Evolutionary conservation across 2,888 invertebrate genomes (phyloP).

Genomic region (Chymomyza caudatula): DNA sequence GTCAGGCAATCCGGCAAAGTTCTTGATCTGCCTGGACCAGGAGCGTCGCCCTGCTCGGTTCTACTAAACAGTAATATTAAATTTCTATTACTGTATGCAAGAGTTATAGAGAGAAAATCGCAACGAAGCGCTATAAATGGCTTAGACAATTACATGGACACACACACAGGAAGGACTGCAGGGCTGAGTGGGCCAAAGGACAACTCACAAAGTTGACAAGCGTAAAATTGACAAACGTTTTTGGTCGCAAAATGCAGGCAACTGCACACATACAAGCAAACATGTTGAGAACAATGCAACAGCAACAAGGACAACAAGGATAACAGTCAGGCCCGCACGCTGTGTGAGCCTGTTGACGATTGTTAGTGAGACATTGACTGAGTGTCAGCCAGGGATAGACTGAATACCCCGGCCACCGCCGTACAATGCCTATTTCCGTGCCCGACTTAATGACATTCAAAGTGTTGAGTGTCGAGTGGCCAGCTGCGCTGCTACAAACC

Average conservation of each 20-base stretch:
- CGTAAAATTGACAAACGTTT: conserved; percentile 71
- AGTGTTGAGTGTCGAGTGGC: conserved; percentile 60
- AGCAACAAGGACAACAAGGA: conserved; percentile 29
- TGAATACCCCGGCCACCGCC: not conserved
- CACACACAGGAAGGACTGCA: conserved; percentile 26
- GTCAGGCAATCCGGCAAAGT: conserved; percentile 31
- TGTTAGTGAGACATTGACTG: conserved; percentile 73
- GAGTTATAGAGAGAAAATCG: not conserved
- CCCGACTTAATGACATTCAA: conserved; percentile 69
- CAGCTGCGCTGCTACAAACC: conserved; percentile 11
- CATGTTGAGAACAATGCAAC: conserved; percentile 5
- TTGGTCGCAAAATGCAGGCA: conserved; percentile 3
- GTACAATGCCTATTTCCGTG: conserved; percentile 3
- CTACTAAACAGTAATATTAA: not conserved
- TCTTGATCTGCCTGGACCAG: conserved; percentile 13
- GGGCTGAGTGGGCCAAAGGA: conserved; percentile 42
- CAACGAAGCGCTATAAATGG: not conserved
- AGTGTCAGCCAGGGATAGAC: conserved; percentile 44
- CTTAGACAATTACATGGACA: conserved; percentile 18
- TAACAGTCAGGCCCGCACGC: conserved; percentile 46
- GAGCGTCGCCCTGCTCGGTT: conserved; percentile 6
- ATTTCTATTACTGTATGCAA: not conserved
- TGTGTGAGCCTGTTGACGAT: conserved; percentile 70
- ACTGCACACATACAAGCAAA: not conserved
- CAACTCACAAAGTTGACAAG: conserved; percentile 67